Conservation (phyloP, 2,888 invertebrate genomes). For the Graphium colonna region DNA sequence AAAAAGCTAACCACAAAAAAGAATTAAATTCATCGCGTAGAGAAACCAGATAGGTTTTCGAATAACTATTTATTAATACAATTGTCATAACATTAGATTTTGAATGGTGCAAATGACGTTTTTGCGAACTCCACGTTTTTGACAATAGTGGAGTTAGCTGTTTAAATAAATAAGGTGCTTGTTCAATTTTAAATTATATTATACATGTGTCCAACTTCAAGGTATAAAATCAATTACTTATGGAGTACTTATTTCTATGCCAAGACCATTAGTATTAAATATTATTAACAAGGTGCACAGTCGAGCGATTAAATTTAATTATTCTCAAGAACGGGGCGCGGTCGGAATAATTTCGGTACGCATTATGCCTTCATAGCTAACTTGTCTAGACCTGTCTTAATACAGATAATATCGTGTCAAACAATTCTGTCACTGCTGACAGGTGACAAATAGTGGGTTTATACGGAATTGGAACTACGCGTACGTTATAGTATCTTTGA, state of each 20-base stretch:
- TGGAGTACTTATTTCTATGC: slow-evolving; percentile 1
- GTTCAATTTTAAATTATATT: not conserved
- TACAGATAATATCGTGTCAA: not conserved
- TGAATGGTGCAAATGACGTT: no score
- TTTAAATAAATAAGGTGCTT: no score
- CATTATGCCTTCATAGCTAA: not conserved
- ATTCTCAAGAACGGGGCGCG: slow-evolving; percentile 10
- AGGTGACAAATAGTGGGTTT: not conserved
- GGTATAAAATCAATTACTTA: slow-evolving; percentile 6
- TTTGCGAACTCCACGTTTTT: no score
- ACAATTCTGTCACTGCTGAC: not conserved
- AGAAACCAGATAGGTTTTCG: no score
- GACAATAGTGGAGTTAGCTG: no score
- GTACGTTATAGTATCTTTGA: no score
- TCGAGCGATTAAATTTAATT: slow-evolving; percentile 10
- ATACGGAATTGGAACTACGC: not conserved
- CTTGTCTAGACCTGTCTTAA: not conserved
- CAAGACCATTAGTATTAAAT: slow-evolving; percentile 10
- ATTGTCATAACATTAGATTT: no score
- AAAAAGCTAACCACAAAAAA: no score
- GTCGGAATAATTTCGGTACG: slow-evolving; percentile 18
- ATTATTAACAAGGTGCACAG: slow-evolving; percentile 6
- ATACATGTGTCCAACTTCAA: not conserved
- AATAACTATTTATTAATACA: not conserved
- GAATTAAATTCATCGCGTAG: no score